phyloP scores from a whole-genome alignment of 2,797 vertebrate species.

The Discoglossus pictus region DNA sequence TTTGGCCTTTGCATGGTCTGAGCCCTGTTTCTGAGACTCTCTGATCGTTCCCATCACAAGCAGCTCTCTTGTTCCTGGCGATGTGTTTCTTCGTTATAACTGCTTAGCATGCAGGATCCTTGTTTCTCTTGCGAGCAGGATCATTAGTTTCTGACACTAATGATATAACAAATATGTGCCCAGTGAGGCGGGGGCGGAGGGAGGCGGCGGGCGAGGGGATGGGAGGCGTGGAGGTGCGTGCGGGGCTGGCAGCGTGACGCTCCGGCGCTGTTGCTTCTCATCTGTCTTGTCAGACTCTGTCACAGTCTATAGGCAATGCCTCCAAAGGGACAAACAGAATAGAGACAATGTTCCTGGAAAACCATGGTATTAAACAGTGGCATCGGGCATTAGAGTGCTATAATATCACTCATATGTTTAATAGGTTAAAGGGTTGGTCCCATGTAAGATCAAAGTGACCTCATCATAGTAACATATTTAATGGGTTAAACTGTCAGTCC shows the following conservation, averaged over 20 bases:
- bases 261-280: fast-evolving
- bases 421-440: not conserved
- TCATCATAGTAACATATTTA: no score
- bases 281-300: not conserved
- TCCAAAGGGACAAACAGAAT: constrained; percentile 12
- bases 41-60: not conserved
- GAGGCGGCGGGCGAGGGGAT: constrained; percentile 5
- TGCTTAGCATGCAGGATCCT: constrained; percentile 67
- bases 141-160: constrained; percentile 68
- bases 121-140: constrained; percentile 40
- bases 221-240: constrained; percentile 51
- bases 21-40: no score
- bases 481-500: no score
- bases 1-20: no score
- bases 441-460: no score
- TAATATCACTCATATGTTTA: not conserved
- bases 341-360: not conserved
- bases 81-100: constrained; percentile 54
- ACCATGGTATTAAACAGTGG: not conserved
- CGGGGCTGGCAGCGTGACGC: constrained; percentile 18
- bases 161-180: constrained; percentile 69
- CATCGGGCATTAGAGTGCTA: not conserved
- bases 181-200: constrained; percentile 21
- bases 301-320: constrained; percentile 2
- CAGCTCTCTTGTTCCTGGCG: not conserved